phyloP scores from a whole-genome alignment of 2,113 vertebrate genomes.

The Urocitellus parryii region DNA sequence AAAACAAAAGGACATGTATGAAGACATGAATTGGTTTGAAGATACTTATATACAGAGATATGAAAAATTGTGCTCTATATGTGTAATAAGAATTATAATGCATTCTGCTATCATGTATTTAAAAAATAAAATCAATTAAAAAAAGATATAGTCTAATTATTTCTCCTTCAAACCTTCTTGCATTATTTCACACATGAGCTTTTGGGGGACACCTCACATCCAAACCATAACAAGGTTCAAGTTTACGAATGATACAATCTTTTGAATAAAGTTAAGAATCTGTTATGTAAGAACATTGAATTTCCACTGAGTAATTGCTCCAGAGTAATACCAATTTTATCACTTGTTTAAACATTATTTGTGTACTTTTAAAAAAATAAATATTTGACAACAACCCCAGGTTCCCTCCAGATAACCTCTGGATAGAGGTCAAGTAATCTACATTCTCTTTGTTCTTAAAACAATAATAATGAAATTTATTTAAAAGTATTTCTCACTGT shows the following conservation, averaged over 20 bases:
- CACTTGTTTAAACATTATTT: conserved; percentile 16
- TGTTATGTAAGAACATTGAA: not conserved
- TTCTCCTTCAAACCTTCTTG: too few relatives aligned
- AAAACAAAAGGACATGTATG: too few relatives aligned
- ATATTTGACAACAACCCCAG: conserved; percentile 25
- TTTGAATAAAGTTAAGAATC: not conserved
- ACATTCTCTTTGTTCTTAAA: not conserved
- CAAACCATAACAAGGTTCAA: not conserved
- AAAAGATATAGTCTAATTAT: too few relatives aligned
- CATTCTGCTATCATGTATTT: too few relatives aligned
- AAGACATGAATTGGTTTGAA: too few relatives aligned
- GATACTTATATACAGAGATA: too few relatives aligned
- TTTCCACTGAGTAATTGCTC: not conserved
- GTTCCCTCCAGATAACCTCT: not conserved
- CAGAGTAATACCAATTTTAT: not conserved
- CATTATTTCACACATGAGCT: too few relatives aligned
- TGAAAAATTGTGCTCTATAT: too few relatives aligned
- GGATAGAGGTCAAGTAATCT: not conserved
- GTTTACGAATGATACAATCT: not conserved
- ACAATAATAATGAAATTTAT: not conserved
- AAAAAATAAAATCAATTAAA: too few relatives aligned
- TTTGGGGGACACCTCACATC: too few relatives aligned
- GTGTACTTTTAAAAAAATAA: not conserved
- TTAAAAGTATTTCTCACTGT: not conserved
- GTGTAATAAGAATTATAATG: too few relatives aligned